Evolutionary conservation across 2,888 invertebrate species (phyloP), one percentile per base, ranked within the genome.

Genomic region (Alentia gelatinosa): DNA sequence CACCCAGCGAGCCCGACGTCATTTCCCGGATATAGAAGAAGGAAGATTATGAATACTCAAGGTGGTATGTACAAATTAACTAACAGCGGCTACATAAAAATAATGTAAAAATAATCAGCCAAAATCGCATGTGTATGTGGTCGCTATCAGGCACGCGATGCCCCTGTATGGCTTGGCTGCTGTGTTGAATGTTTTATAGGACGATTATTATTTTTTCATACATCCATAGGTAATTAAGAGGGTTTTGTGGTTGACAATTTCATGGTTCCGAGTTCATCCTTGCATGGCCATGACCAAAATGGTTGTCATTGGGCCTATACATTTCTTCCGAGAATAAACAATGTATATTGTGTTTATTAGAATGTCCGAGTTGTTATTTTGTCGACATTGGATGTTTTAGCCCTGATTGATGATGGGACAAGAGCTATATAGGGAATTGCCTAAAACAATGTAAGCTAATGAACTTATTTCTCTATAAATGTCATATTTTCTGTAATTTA

Each of bases 291-390:
- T 79, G 35, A 26, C 79, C 79, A 23, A 39, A 35, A 39, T 79
- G 79, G 79, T 39, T 79, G 79, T 79, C 39, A 37, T 79, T 23
- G 39, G 39, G 79, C 37, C 79, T 37, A 37, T 79, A 79, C 37
- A 79, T 79, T 39, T 79, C 79, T 39, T 79, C 79, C n/a, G 37
- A 79, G 39, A 79, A 79, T 79, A 79, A 79, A 79, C 79, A 79
- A 79, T 68, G 68, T 68, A 68, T 68, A 68, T 68, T 68, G 68
- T 68, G 68, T 68, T 68, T 37, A 79, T 37, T 37, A 5, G 39
- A 7, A 35, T 39, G 23, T 19, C n/a, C 3, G 79, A 15, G 5
- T 79, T 79, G 37, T 63, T 79, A 1, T 79, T 39, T n/a, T 75
- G 5, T 75, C 63, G n/a, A n/a, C n/a, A n/a, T n/a, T n/a, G n/a